A percentile compares a stretch with the other conserved stretches of the same genome.
Evolutionary conservation across 2,888 invertebrate genomes (phyloP).

Genomic region (Campoplex capitator): DNA sequence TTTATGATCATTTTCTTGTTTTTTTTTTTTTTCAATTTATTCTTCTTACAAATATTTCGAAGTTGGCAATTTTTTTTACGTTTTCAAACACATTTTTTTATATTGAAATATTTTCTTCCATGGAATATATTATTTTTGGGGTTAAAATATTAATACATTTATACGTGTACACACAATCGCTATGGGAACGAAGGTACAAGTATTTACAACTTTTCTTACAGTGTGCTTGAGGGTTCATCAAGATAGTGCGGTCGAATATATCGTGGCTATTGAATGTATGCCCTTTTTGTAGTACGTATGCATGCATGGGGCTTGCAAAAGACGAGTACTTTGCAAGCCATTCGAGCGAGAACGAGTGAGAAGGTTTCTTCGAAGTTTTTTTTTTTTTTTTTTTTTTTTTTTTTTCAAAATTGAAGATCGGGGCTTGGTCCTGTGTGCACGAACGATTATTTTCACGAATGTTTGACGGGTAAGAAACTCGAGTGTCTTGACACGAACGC

Average conservation of each 20-base stretch:
- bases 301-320: constrained; percentile 23
- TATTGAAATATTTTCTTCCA: not conserved
- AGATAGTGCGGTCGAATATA: constrained; percentile 75
- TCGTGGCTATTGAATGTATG: constrained; percentile 47
- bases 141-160: not conserved
- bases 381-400: constrained; percentile 28
- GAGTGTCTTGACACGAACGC: constrained; percentile 21
- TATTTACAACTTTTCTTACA: constrained; percentile 77
- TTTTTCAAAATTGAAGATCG: constrained; percentile 25
- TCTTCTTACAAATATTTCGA: no score
- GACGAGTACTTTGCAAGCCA: constrained; percentile 48
- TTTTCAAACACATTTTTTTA: not conserved
- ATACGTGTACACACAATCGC: not conserved
- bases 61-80: no score
- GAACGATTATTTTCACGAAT: constrained; percentile 28
- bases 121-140: not conserved
- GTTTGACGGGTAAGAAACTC: constrained; percentile 31
- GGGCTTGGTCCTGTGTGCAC: not conserved
- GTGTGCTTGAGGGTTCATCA: constrained; percentile 79
- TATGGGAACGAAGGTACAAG: constrained; percentile 35
- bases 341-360: constrained; percentile 39
- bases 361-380: constrained; percentile 22
- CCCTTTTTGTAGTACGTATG: constrained; percentile 40
- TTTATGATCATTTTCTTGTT: no score
- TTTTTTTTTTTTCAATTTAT: no score